Conservation (phyloP, 2,888 invertebrate species). For the Gortyna flavago region DNA sequence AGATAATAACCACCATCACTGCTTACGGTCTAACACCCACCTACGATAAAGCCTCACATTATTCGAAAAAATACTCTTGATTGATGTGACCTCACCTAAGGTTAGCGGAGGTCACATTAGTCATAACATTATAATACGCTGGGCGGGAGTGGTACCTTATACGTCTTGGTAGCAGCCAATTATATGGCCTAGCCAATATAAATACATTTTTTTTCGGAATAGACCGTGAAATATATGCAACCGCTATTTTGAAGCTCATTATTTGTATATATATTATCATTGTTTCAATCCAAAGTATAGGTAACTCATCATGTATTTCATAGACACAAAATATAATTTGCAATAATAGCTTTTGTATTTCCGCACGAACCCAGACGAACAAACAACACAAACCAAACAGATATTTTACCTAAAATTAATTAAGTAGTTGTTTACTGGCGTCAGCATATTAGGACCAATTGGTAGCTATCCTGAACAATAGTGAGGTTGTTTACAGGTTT, state of each 20-base stretch:
- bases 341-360: slow-evolving; percentile 32
- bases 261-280: neutral
- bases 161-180: slow-evolving; percentile 40
- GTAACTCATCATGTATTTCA: slow-evolving; percentile 1
- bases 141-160: slow-evolving; percentile 38
- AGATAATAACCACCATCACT: slow-evolving; percentile 38
- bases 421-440: slow-evolving; percentile 49
- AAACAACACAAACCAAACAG: slow-evolving; percentile 46
- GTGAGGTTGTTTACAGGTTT: slow-evolving; percentile 56
- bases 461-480: slow-evolving; percentile 50
- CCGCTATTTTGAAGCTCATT: slow-evolving; percentile 31
- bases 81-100: slow-evolving; percentile 55
- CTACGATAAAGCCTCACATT: slow-evolving; percentile 48
- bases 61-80: slow-evolving; percentile 56
- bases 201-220: slow-evolving; percentile 38
- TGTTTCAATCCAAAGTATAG: slow-evolving; percentile 19
- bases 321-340: slow-evolving; percentile 14
- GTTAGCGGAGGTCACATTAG: slow-evolving; percentile 59
- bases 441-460: slow-evolving; percentile 52
- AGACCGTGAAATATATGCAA: slow-evolving; percentile 43
- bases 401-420: slow-evolving; percentile 49
- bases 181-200: slow-evolving; percentile 37
- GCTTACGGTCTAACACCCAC: slow-evolving; percentile 36
- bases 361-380: slow-evolving; percentile 1
- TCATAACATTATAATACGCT: slow-evolving; percentile 46